Base-by-base conservation (phyloP, 2,888 invertebrate species). In the Eristalis intricaria region DNA sequence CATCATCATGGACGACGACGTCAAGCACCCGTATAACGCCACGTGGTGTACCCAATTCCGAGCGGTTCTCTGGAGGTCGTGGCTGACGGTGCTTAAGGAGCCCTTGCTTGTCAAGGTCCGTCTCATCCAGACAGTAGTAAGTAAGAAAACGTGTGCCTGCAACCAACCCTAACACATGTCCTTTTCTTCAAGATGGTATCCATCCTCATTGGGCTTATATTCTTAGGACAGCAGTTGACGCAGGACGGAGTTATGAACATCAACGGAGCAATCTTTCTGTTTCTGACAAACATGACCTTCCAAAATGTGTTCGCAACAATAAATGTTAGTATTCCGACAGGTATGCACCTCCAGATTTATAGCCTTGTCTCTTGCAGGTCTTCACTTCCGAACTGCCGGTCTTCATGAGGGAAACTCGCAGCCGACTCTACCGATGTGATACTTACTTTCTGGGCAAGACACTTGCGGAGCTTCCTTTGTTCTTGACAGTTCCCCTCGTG, bases 251-350 rank as follows among this genome's bases (percentile, higher is more conserved):
- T 98, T 0, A 97, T 97, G 96, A 99, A 99, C 92, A 97, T 98
- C 89, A 98, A 98, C 91, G 98, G 98, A 61, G 97, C 97, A 32
- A 94, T 98, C 76, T 98, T 98, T 92, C 95, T 98, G 91, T 96
- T 98, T 91, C 94, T 98, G 66, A 97, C 97, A 19, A 98, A 97
- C 91, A 97, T 98, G 96, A 98, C 98, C 7, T 98, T 98, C 93
- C 97, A 98, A 90, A 98, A 98, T 92, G 96, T 98, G n/a, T 98
- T 98, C 91, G 97, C 98, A 84, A 98, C 99, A 60, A 96, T 98
- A 81, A 97, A 97, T 92, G 99, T 98, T 15, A 58, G 70, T 69
- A 22, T 32, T 11, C 43, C 69, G 11, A 10, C 19, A 50, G 19
- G 1, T 19, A 8, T 4, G 1, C 4, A 15, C n/a, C 5, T n/a